phyloP scores from a whole-genome alignment of 1,140 invertebrate species.

The Bombus vancouverensis region DNA sequence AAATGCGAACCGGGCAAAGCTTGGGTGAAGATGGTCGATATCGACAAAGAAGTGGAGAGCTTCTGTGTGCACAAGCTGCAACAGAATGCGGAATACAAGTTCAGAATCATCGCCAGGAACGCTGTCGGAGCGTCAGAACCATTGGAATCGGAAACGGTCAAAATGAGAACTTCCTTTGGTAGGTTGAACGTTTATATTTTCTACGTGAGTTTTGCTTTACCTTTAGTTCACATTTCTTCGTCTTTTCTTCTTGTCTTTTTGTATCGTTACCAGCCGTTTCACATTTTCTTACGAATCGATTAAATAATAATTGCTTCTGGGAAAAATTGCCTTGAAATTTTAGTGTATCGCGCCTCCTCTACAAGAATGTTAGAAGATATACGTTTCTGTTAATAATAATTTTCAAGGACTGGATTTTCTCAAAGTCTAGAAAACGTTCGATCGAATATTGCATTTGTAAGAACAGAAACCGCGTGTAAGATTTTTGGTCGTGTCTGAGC shows the following conservation, averaged over 20 bases:
- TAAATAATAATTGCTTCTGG: not conserved
- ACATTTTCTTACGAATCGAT: too few species aligned
- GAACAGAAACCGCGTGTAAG: too few species aligned
- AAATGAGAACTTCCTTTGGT: conserved; percentile 86
- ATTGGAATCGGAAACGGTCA: conserved; percentile 87
- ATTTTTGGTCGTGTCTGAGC: too few species aligned
- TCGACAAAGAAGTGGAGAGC: conserved; percentile 87
- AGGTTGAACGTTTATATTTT: conserved; percentile 57
- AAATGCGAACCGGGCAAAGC: conserved; percentile 88
- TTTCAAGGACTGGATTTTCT: too few species aligned
- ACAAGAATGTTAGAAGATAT: too few species aligned
- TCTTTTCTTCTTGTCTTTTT: not conserved
- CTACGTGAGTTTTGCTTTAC: not conserved
- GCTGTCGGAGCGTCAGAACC: conserved; percentile 90
- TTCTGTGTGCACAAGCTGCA: conserved; percentile 90
- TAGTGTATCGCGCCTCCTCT: too few species aligned
- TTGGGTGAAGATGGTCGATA: conserved; percentile 91
- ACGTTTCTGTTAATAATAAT: too few species aligned
- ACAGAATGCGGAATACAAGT: conserved; percentile 91
- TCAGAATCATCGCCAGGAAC: conserved; percentile 92
- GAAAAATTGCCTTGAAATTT: too few species aligned
- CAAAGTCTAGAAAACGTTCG: too few species aligned
- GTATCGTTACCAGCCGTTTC: not conserved
- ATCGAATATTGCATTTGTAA: too few species aligned
- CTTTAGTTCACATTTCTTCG: not conserved